These are phyloP conservation scores for Rousettus leschenaultii DNA, from an alignment of 2,113 vertebrate genomes.

Conservation along the genomic window DNA sequence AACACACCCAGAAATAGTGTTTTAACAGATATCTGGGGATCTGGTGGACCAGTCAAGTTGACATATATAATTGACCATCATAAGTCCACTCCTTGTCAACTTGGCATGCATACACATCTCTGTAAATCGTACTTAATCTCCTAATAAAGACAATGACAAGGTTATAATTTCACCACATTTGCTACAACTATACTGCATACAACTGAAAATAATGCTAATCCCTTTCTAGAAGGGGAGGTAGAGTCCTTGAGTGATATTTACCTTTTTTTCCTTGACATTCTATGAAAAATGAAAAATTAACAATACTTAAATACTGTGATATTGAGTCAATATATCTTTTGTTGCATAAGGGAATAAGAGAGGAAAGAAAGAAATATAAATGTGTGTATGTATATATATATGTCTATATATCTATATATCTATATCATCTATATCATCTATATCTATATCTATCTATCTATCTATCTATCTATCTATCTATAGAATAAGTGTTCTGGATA, in stretches of 20 bases:
- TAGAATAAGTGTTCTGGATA: not conserved
- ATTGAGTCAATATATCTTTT: not conserved
- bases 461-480: no score
- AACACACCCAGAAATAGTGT: not conserved
- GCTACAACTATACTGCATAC: not conserved
- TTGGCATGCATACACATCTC: not conserved
- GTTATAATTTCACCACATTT: not conserved
- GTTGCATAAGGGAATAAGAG: not conserved
- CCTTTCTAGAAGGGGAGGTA: not conserved
- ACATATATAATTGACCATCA: not conserved
- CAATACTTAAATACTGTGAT: not conserved
- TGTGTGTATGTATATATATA: not conserved
- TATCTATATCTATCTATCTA: no score
- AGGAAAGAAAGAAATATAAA: not conserved
- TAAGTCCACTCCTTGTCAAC: not conserved
- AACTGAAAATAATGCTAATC: not conserved
- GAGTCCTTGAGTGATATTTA: not conserved
- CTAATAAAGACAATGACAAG: not conserved
- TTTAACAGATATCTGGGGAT: not conserved
- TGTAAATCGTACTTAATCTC: not conserved
- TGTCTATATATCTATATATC: not conserved
- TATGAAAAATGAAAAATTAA: not conserved
- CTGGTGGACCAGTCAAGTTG: not conserved
- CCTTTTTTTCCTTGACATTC: not conserved
- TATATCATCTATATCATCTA: no score